These are phyloP conservation scores for Myotis lucifugus DNA, from an alignment of 2,113 vertebrate species.

Conservation along the genomic window DNA sequence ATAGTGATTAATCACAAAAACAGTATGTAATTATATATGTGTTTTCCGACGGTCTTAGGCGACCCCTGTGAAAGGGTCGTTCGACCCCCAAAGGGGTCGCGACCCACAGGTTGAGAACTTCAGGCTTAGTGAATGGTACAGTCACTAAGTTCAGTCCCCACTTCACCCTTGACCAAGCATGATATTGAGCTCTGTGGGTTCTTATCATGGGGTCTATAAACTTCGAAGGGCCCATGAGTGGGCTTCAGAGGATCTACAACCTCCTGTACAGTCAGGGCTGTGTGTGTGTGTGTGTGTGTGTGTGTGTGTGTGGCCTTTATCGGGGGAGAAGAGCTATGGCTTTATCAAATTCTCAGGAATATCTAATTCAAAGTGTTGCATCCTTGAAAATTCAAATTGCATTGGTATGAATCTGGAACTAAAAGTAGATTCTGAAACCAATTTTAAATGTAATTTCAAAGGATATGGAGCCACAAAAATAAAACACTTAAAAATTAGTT, in stretches of 20 bases:
- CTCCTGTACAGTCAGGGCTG: not conserved
- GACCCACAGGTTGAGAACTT: too few relatives aligned
- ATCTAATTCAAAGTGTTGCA: constrained; percentile 15
- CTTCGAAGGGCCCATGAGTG: not conserved
- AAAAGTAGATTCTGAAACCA: not conserved
- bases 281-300: not conserved
- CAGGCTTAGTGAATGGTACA: not conserved
- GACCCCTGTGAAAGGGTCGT: too few relatives aligned
- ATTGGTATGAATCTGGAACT: not conserved
- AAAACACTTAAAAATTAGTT: constrained; percentile 1
- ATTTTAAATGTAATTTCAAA: not conserved
- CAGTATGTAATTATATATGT: too few relatives aligned
- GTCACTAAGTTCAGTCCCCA: not conserved
- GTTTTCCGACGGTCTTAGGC: too few relatives aligned
- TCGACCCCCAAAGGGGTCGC: too few relatives aligned
- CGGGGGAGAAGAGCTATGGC: not conserved
- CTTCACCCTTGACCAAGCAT: not conserved
- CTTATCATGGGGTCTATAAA: not conserved
- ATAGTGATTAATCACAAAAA: too few relatives aligned
- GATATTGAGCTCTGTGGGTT: not conserved
- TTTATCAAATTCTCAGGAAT: constrained; percentile 34
- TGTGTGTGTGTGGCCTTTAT: not conserved
- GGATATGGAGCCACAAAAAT: not conserved
- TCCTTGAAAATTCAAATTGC: not conserved
- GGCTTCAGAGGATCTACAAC: not conserved